These are phyloP conservation scores for Struthidea cinerea DNA, from an alignment of 2,113 vertebrate species.

Conservation along the genomic window DNA sequence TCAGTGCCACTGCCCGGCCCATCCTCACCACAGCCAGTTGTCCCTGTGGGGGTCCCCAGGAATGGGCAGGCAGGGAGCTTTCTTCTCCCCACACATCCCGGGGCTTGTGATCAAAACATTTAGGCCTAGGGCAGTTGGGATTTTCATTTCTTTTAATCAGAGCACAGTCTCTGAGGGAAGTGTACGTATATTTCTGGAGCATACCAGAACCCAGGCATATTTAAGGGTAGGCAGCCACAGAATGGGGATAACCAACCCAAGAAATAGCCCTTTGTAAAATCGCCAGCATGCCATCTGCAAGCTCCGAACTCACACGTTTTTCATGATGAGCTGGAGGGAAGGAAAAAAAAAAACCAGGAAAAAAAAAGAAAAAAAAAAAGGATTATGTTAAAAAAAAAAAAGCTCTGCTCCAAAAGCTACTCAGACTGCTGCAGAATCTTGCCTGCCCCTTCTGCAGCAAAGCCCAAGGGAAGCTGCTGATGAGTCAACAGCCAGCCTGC, in stretches of 20 bases:
- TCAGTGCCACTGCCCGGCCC: background rate
- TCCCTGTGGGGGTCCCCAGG: background rate
- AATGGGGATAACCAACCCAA: background rate
- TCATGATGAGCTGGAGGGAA: background rate
- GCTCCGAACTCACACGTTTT: background rate
- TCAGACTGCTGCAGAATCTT: conserved; percentile 43
- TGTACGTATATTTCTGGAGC: background rate
- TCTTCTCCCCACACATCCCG: background rate
- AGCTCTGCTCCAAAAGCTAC: conserved; percentile 5
- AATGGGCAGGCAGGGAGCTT: background rate
- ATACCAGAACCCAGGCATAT: background rate
- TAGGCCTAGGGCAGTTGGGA: background rate
- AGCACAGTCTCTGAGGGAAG: background rate
- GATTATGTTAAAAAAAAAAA: background rate
- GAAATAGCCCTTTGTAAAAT: background rate
- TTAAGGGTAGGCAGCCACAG: background rate
- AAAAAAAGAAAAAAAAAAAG: background rate
- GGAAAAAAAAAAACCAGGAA: background rate
- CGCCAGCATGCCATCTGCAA: background rate
- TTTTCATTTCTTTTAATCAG: background rate
- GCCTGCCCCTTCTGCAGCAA: conserved; percentile 49
- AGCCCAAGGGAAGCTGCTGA: conserved; percentile 54
- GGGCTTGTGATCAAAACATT: background rate
- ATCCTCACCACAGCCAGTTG: accelerated
- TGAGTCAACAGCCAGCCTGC: conserved; percentile 57